These are phyloP conservation scores for Phymastichus coffea DNA, from an alignment of 1,140 invertebrate species.

Conservation along the genomic window DNA sequence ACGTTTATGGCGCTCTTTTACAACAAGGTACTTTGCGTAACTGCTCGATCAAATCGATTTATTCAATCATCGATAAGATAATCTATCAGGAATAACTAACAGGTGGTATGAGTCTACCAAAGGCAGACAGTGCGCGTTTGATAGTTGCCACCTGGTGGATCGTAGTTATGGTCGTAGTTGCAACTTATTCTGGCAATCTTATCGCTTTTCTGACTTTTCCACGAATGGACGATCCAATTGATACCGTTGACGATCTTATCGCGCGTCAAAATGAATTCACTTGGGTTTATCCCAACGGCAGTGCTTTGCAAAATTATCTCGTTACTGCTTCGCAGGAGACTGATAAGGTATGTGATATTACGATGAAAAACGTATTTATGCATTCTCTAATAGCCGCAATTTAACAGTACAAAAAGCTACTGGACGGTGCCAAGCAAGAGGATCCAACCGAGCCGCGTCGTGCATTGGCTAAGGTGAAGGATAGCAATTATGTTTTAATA, in stretches of 20 bases:
- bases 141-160: conserved; percentile 92
- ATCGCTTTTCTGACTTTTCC: conserved; percentile 93
- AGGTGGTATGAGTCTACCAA: conserved; percentile 84
- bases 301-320: conserved; percentile 72
- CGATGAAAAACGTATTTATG: not conserved
- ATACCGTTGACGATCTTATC: conserved; percentile 72
- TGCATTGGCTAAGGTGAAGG: conserved; percentile 63
- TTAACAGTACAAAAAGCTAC: conserved; percentile 51
- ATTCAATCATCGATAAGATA: no score
- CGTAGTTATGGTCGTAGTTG: conserved; percentile 84
- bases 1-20: conserved; percentile 84
- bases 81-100: no score
- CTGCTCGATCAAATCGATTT: no score
- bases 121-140: conserved; percentile 83
- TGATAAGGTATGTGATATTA: not conserved
- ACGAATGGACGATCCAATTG: conserved; percentile 75
- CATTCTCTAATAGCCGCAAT: not conserved
- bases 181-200: conserved; percentile 90
- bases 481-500: conserved; percentile 71
- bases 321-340: not conserved
- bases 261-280: conserved; percentile 62
- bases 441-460: conserved; percentile 41
- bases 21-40: conserved; percentile 92
- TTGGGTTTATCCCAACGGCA: conserved; percentile 75
- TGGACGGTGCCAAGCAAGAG: conserved; percentile 54